Conservation (phyloP, 2,888 invertebrate species). For the Scaeva pyrastri region DNA sequence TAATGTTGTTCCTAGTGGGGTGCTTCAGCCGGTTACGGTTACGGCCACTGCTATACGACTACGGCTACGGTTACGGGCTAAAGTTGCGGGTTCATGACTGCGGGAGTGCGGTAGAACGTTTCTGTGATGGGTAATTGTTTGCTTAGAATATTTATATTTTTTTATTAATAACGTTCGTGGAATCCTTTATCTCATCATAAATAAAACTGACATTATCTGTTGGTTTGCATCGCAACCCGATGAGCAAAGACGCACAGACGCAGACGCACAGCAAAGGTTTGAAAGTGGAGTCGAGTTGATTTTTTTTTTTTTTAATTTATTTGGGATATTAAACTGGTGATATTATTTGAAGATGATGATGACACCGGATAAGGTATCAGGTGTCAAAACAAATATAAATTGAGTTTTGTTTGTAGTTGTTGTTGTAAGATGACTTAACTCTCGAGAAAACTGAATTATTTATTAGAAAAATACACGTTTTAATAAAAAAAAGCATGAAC, state of each 20-base stretch:
- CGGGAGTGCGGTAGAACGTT: conserved; percentile 13
- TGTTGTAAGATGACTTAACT: neutral
- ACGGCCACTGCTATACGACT: neutral
- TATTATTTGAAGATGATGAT: conserved; percentile 56
- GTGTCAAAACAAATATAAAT: conserved; percentile 70
- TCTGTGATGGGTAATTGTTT: conserved; percentile 52
- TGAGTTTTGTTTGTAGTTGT: conserved; percentile 15
- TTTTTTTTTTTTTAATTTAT: conserved; percentile 21
- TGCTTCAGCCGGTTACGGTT: conserved; percentile 24
- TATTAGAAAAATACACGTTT: conserved; percentile 5
- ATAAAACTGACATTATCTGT: conserved; percentile 69
- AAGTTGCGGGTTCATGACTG: conserved; percentile 8
- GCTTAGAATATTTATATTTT: conserved; percentile 32
- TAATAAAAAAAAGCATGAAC: neutral
- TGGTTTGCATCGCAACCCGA: conserved; percentile 39
- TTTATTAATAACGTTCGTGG: conserved; percentile 57
- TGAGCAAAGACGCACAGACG: neutral
- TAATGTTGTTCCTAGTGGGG: conserved; percentile 51
- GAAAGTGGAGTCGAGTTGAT: neutral
- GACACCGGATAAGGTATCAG: conserved; percentile 50
- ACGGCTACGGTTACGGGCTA: neutral
- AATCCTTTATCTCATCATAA: conserved; percentile 69
- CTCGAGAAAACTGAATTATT: conserved; percentile 1
- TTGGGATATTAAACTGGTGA: conserved; percentile 33
- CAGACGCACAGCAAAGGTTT: neutral